A percentile compares a stretch with the other conserved stretches of the same genome.
These are phyloP conservation scores for Himalopsyche japonica DNA, from an alignment of 2,888 invertebrate genomes.

Conservation along the genomic window DNA sequence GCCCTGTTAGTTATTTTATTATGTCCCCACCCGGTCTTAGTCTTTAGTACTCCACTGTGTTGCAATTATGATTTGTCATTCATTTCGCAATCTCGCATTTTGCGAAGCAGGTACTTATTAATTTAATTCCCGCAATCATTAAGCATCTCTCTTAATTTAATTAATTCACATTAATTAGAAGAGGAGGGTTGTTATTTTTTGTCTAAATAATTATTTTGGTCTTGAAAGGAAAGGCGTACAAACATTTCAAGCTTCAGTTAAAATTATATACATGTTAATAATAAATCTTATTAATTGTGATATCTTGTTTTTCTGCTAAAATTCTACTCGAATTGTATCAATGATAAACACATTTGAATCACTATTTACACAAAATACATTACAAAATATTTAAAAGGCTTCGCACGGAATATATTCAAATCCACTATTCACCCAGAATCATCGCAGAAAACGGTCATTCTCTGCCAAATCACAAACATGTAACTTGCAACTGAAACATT, in stretches of 20 bases:
- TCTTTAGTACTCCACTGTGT: not conserved
- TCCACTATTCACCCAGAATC: no score
- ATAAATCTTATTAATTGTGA: not conserved
- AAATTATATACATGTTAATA: not conserved
- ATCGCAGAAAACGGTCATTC: no score
- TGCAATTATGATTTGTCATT: not conserved
- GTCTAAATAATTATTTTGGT: not conserved
- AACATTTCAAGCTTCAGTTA: not conserved
- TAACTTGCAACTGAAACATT: no score
- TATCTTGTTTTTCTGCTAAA: no score
- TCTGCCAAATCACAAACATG: no score
- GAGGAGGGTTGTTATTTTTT: not conserved
- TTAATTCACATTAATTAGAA: not conserved
- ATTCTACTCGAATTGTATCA: no score
- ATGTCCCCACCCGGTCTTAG: not conserved
- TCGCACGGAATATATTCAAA: no score
- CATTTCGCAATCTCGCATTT: not conserved
- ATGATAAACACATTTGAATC: no score
- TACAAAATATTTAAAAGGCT: no score
- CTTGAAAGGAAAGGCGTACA: not conserved
- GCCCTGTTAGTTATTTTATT: not conserved
- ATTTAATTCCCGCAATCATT: not conserved
- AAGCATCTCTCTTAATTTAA: not conserved
- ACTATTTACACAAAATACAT: no score
- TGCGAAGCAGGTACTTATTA: not conserved